Base-by-base conservation (phyloP, 2,797 vertebrate genomes). In the Malacoraja senta region DNA sequence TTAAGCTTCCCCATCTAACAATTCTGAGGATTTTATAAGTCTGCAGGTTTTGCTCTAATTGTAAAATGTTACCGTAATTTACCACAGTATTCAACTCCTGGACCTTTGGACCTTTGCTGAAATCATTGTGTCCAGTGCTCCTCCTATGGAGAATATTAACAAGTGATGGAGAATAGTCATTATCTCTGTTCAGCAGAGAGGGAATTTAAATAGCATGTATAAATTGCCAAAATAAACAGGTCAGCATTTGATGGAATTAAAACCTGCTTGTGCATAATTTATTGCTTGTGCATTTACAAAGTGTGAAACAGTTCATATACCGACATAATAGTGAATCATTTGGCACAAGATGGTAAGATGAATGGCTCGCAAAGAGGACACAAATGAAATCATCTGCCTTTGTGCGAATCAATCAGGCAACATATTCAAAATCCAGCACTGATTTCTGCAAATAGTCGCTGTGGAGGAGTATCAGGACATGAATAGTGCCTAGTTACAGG, bases 371-470 rank as follows among this genome's bases (percentile, higher is more conserved):
- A 68, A 17, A 9, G 63, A 88, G n/a, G n/a, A 63, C 84, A 68
- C 61, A 35, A 68, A 88, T 88, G 84, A 88, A 88, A 88, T 88
- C 63, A 88, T 88, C 84, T 88, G 63, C 32, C 63, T 65, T 88
- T 88, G 84, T 88, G 84, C 35, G 84, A 88, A 35, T 88, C 84
- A 88, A 88, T 88, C 63, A 88, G 84, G 29, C 7, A 68, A 88
- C 65, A 35, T 68, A 88, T 68, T 35, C 32, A 68, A 88, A 32
- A 29, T 68, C 32, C 32, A 88, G n/a, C 61, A 88, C 84, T 88
- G 84, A 68, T 88, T 88, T 68, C 61, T 88, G 17, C 63, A 88
- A 65, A 68, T 35, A 35, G 63, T 21, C 32, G 63, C n/a, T 88
- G 8, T 35, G 84, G 35, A 68, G 68, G n/a, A 65, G 17, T 65